Evolutionary conservation across 2,113 vertebrate genomes (phyloP), one percentile per base, ranked within the genome.

Genomic region (Myxocyprinus asiaticus): DNA sequence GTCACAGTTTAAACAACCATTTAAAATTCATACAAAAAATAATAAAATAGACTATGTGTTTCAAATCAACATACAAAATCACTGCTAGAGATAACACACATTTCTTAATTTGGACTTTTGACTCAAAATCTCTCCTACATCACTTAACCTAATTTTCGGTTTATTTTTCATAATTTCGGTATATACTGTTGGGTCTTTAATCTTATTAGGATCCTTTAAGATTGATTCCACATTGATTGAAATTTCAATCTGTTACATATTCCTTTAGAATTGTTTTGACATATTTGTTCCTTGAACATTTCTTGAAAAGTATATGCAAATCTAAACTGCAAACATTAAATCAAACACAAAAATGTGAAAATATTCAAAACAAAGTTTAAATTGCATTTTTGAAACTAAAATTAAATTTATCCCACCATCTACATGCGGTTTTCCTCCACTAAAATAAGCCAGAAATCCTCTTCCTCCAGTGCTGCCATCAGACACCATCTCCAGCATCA

Each of bases 381-480:
- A 56, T n/a, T 70, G 51, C n/a, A 6, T 4, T 56, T n/a, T n/a
- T 48, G 58, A 63, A 83, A 72, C 50, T 10, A 63, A 64, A 77
- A 77, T 58, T 67, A 65, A 8, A 53, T 9, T n/a, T 6, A 48
- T 65, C 79, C 9, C 56, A 97, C 95, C 95, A 68, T 94, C 91
- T 85, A 93, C 82, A 0, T 94, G 93, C 4, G 95, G 93, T 73
- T 95, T 94, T 56, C 94, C 91, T 0, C 93, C 94, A 5, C 91
- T 93, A 90, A 94, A 97, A 84, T 90, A 91, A 4, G 93, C 94
- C 73, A 97, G 87, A 82, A 97, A 97, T 3, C 95, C 96, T 64
- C 95, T 82, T 43, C 95, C 95, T 9, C 90, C 93, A 0, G 90
- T 94, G 67, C 88, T 90, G 0, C 91, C 92, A 0, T 97, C 96